A percentile compares a stretch with the other conserved stretches of the same genome.
These are phyloP conservation scores for Adineta ricciae DNA, from an alignment of 2,888 invertebrate genomes.

Conservation along the genomic window DNA sequence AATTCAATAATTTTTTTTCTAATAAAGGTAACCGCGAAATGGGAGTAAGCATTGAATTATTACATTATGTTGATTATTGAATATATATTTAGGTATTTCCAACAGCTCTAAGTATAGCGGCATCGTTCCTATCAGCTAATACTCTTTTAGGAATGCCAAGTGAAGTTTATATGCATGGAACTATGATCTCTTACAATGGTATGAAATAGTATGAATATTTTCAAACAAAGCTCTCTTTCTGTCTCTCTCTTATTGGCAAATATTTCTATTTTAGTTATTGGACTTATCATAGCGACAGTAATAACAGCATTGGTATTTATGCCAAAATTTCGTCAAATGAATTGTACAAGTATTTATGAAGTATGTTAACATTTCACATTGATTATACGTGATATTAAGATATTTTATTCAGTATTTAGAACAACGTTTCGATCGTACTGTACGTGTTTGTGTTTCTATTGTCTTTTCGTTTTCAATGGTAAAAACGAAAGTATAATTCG, in stretches of 20 bases:
- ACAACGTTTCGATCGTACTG: conserved; percentile 66
- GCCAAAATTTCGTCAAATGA: conserved; percentile 42
- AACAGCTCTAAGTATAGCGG: conserved; percentile 26
- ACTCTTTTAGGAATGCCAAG: conserved; percentile 29
- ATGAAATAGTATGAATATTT: neutral
- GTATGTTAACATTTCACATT: conserved; percentile 35
- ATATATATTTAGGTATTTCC: conserved; percentile 21
- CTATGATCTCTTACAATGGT: conserved; percentile 23
- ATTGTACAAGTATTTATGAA: conserved; percentile 42
- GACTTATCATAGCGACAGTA: conserved; percentile 42
- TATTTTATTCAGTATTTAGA: conserved; percentile 66
- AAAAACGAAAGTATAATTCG: neutral
- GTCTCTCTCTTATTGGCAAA: neutral
- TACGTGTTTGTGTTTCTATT: conserved; percentile 68
- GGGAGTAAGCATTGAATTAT: neutral
- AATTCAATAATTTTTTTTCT: neutral
- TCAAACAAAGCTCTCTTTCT: neutral
- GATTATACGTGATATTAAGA: conserved; percentile 24
- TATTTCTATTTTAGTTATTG: neutral
- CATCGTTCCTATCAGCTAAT: conserved; percentile 25
- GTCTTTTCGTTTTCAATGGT: conserved; percentile 80
- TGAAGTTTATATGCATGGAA: conserved; percentile 29
- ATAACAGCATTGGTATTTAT: conserved; percentile 52
- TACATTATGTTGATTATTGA: neutral
- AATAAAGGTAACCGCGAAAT: neutral